Base-by-base conservation (phyloP, 2,888 invertebrate species). In the Anoplius nigerrimus region DNA sequence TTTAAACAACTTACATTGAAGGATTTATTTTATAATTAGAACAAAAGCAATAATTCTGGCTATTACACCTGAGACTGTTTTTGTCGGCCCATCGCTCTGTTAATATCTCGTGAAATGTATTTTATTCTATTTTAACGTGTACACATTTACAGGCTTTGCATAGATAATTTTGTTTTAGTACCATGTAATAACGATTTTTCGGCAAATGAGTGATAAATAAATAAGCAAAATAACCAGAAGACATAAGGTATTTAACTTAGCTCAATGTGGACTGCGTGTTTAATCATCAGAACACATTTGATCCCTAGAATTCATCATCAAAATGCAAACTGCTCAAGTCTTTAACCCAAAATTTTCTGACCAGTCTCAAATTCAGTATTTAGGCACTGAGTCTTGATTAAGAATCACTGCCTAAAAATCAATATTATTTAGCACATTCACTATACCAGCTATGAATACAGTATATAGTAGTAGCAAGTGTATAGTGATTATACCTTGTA, bases 321-420 rank as follows among this genome's bases (percentile, higher is more conserved):
- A n/a, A 5, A 24, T 64, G 55, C 53, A 67, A 22, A 45, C 45
- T 52, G 51, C 59, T 60, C 48, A 42, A 64, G 55, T 55, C 62
- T 60, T 64, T 52, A 55, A 59, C 55, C 56, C 59, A 51, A 55
- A 48, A 64, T 68, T 68, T 55, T 64, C 55, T 48, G 55, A 66
- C 52, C 76, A 71, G 76, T 76, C 71, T 69, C 69, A 63, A 67
- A 62, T 63, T 67, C 62, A 51, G 53, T 58, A 67, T 71, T 75
- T 52, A 67, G 70, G 75, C 75, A 73, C 70, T 66, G 72, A 66
- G 69, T 76, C 69, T 42, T 27, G 51, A 24, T 43, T 60, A 53
- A 65, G 66, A 68, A 76, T 48, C 46, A 53, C 66, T 46, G 67
- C 68, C 46, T 57, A 66, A 67, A 62, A 42, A 56, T 66, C 53